Conservation (phyloP, 2,888 invertebrate genomes). For the Hipparchia semele region DNA sequence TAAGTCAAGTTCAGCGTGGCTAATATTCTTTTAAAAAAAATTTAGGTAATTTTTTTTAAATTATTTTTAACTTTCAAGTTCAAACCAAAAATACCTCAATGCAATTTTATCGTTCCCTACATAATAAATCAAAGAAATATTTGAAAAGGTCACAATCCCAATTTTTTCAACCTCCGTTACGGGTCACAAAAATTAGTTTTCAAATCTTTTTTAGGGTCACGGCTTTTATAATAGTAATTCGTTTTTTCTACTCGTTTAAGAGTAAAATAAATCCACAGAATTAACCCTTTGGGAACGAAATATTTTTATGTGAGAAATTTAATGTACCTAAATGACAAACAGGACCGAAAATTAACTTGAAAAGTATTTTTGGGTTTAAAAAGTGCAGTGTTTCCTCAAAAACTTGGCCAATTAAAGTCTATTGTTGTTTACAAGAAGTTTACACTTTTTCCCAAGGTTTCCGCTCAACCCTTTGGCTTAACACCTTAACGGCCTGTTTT, state of each 20-base stretch:
- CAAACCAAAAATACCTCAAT: background rate
- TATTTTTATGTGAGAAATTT: background rate
- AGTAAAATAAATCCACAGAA: background rate
- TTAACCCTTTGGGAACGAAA: constrained; percentile 12
- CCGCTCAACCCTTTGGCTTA: background rate
- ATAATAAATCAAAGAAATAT: background rate
- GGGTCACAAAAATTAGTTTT: constrained; percentile 7
- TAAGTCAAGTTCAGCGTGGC: no score
- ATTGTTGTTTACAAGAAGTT: constrained; percentile 28
- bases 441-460: constrained; percentile 28
- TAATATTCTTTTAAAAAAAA: no score
- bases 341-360: background rate
- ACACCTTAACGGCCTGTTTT: background rate
- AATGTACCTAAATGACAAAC: constrained; percentile 2
- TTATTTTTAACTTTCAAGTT: background rate
- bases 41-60: no score
- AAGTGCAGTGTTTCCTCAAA: constrained; percentile 4
- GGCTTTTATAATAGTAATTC: background rate
- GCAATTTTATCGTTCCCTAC: background rate
- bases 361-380: background rate
- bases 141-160: background rate
- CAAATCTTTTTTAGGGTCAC: constrained; percentile 15
- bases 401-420: constrained; percentile 12
- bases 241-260: background rate
- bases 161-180: background rate